phyloP scores from a whole-genome alignment of 2,888 invertebrate species.

The Drosophila meridiana region DNA sequence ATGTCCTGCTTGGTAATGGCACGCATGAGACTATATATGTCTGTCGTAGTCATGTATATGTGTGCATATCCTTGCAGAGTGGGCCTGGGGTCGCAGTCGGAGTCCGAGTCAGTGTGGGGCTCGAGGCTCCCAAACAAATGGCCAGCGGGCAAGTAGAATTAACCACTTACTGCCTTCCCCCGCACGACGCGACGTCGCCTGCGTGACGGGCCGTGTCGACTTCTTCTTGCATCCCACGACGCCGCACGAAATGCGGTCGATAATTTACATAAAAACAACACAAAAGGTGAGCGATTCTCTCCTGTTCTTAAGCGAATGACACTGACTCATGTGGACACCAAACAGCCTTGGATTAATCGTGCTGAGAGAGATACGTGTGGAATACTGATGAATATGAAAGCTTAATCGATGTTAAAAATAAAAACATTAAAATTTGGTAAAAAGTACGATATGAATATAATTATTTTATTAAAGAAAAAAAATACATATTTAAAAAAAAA shows the following conservation, averaged over 20 bases:
- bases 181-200: constrained; percentile 35
- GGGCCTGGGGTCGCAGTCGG: neutral
- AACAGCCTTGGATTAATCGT: constrained; percentile 12
- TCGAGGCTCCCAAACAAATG: constrained; percentile 56
- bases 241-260: constrained; percentile 63
- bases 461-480: no score
- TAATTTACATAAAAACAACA: constrained; percentile 74
- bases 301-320: constrained; percentile 32
- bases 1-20: constrained; percentile 70
- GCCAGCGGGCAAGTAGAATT: constrained; percentile 75
- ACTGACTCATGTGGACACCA: constrained; percentile 12
- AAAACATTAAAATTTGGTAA: no score
- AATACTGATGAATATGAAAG: no score
- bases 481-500: no score
- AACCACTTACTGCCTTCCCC: constrained; percentile 70
- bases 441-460: no score
- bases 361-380: no score
- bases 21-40: constrained; percentile 69
- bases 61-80: constrained; percentile 26
- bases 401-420: no score
- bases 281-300: constrained; percentile 42
- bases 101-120: neutral
- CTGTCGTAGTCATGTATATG: constrained; percentile 15
- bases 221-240: constrained; percentile 11
- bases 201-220: constrained; percentile 56